Base-by-base conservation (phyloP, 2,888 invertebrate species). In the Unio pictorum region DNA sequence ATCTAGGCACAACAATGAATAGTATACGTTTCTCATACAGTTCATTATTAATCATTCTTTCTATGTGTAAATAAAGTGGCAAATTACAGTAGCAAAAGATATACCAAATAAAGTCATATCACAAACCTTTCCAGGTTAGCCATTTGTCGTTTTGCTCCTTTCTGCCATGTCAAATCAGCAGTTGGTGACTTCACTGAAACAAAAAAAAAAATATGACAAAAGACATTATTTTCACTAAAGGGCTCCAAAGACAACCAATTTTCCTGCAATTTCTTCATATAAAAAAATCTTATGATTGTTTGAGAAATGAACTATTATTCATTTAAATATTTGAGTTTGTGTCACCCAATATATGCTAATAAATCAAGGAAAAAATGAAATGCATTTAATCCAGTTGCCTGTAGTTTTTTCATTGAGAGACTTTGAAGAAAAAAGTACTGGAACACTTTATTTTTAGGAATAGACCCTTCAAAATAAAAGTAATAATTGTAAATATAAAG, bases 141-240 rank as follows among this genome's bases (percentile, higher is more conserved):
- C 89, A 90, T 89, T 73, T 89, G 89, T 70, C 90, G 79, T 71
- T 90, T 90, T 5, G 89, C 90, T 58, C 90, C 90, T 76, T 89
- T 90, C 79, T 90, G 89, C 90, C 90, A 90, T 5, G 89, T 90
- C 23, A 89, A 76, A 76, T 90, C 90, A 66, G 90, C 88, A 60
- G 87, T 84, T 26, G 90, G 89, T 5, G 87, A 87, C 80, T 90
- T 90, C 74, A 90, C 89, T 89, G 69, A 57, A 83, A 74, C 64
- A 67, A 68, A 56, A 23, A 23, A 23, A 23, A 45, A 65, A 26
- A 66, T 58, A 23, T 2, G 15, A 58, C 1, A 58, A 58, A 58
- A 18, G 2, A 1, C 8, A 8, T 45, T 11, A 11, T 45, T 45
- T 11, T 11, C 8, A 45, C 11, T 45, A 45, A 45, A 11, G 11